Base-by-base conservation (phyloP, 2,888 invertebrate genomes). In the Andrena chrysosceles region DNA sequence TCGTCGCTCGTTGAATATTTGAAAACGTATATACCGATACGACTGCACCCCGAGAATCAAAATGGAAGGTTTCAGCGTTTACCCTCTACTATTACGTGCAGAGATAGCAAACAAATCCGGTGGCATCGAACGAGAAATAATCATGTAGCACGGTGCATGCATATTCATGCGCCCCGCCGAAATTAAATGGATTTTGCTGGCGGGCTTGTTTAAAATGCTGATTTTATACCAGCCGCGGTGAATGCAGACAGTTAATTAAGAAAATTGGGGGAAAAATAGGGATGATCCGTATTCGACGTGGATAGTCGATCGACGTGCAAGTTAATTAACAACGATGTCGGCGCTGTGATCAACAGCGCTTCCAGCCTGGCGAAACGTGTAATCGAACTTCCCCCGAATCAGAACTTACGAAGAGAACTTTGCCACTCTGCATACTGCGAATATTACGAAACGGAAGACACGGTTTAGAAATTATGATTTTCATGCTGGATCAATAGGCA, bases 131-230 rank as follows among this genome's bases (percentile, higher is more conserved):
- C 56, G 13, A 35, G 42, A 48, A 31, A 13, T 7, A 62, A 68
- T 60, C 35, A 23, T 26, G 62, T 13, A n/a, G 62, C 35, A 64
- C 10, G 16, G 35, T 20, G 2, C 62, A 76, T 76, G 33, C 59
- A 70, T 70, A 76, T 64, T 70, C 63, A 70, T 75, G 31, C 62
- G n/a, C 4, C 13, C 35, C 13, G 23, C 59, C 76, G 56, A 64
- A 69, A 64, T 76, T 26, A 56, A 76, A 63, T 42, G 56, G 26
- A 69, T 69, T 59, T 64, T 10, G 48, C 26, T 29, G 16, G 56
- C 26, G 20, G 10, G 29, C 29, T 42, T 42, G 63, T 42, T 76
- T 70, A 20, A 70, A 56, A 76, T 70, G 69, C 48, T 76, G 69
- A 70, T 70, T 52, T 31, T 42, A 59, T 70, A 42, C 63, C 42